Evolutionary conservation across 2,797 vertebrate species (phyloP), one percentile per base, ranked within the genome.

Genomic region (Remorina albescens): DNA sequence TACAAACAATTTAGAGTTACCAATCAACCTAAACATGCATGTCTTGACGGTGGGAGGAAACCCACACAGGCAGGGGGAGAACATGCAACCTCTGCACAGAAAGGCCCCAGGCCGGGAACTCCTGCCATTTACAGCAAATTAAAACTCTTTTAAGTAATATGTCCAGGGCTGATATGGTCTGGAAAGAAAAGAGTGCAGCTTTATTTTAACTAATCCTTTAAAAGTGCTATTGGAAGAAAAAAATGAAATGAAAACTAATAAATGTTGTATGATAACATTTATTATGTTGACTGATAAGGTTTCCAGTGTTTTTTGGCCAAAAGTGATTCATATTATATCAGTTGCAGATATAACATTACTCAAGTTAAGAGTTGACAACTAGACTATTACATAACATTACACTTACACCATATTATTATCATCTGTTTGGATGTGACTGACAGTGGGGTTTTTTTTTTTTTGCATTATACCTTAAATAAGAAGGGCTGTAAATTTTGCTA

Each of bases 391-490:
- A 25, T 56, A 51, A 28, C n/a, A 49, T 36, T 32, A 32, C 4
- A 58, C 2, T 28, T 50, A 47, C 64, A 26, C 23, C 16, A 36
- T 58, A 1, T 26, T 39, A 23, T 30, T 37, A n/a, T 42, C 56
- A 7, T 46, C 12, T 75, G 5, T 60, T 61, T 62, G 25, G 63
- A 50, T 56, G n/a, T 41, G 16, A 30, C 12, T 41, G 19, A 47
- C 5, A 9, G 18, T 21, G 23, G n/a, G n/a, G n/a, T 39, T 39
- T 39, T 16, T 39, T 16, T 46, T 25, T 46, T 54, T 25, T 59
- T 50, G 9, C 42, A 51, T 49, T 49, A 25, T 34, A 34, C 10
- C 39, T 44, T 13, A 41, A 74, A 51, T 64, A 12, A 50, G 3
- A 47, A 26, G 36, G 13, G 7, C 32, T 67, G 5, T 25, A 51